A percentile compares a stretch with the other conserved stretches of the same genome.
phyloP scores from a whole-genome alignment of 2,797 vertebrate species.

The Falco rusticolus region DNA sequence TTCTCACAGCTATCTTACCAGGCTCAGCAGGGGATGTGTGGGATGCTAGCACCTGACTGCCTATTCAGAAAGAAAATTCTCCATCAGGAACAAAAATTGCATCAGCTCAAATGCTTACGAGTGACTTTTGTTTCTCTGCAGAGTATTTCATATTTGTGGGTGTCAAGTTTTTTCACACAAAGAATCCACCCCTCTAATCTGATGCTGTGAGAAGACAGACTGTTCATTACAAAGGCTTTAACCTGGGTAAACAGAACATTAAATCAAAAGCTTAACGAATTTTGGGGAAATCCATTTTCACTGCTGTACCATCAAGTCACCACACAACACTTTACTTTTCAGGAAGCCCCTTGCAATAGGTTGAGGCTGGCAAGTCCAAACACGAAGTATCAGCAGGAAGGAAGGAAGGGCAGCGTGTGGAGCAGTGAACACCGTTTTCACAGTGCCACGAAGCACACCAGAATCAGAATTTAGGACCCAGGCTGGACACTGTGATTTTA shows the following conservation, averaged over 20 bases:
- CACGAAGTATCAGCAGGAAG: accelerated
- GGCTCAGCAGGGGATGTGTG: not conserved
- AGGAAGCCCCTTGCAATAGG: not conserved
- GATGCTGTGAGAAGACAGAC: not conserved
- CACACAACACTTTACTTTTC: accelerated
- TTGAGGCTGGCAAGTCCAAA: not conserved
- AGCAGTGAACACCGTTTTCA: accelerated
- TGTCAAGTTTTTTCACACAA: not conserved
- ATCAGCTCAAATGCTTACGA: not conserved
- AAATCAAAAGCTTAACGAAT: not conserved
- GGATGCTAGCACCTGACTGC: not conserved
- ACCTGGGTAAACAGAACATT: accelerated
- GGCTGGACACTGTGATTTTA: accelerated
- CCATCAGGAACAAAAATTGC: not conserved
- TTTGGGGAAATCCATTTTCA: not conserved
- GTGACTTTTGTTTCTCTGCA: not conserved
- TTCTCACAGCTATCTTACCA: not conserved
- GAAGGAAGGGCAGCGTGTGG: accelerated
- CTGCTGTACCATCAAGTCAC: not conserved
- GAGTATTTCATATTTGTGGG: not conserved
- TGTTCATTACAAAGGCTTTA: not conserved
- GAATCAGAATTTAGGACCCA: not conserved
- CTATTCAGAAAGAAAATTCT: not conserved
- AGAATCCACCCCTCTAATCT: not conserved
- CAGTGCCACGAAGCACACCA: accelerated